These are phyloP conservation scores for Pelecanus crispus DNA, from an alignment of 2,113 vertebrate species.

Conservation along the genomic window DNA sequence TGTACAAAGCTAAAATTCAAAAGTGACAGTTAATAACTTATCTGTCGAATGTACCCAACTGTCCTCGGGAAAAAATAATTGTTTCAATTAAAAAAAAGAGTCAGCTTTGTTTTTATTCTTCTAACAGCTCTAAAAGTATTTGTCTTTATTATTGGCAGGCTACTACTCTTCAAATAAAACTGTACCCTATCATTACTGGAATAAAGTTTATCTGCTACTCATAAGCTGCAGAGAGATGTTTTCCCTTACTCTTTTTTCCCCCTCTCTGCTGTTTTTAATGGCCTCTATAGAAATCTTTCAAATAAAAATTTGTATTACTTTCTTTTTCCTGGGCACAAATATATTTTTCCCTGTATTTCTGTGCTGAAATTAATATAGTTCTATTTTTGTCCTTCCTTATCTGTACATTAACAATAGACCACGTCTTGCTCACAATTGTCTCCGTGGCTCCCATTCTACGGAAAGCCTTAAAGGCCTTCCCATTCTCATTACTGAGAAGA, in stretches of 20 bases:
- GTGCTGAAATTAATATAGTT: conserved; percentile 39
- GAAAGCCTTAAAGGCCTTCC: neutral
- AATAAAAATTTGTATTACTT: conserved; percentile 18
- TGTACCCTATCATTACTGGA: conserved; percentile 14
- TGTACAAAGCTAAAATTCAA: neutral
- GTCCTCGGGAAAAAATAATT: conserved; percentile 18
- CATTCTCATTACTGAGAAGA: neutral
- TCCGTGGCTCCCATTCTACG: neutral
- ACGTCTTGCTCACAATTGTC: conserved; percentile 23
- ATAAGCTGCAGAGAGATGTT: conserved; percentile 43
- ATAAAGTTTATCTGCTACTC: conserved; percentile 55
- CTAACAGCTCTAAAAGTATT: conserved; percentile 17
- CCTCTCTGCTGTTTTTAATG: conserved; percentile 22
- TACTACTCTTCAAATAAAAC: conserved; percentile 28
- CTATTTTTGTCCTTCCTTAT: conserved; percentile 47
- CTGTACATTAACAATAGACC: conserved; percentile 27
- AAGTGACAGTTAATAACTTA: conserved; percentile 44
- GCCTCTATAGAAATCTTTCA: conserved; percentile 30
- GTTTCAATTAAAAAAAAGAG: neutral
- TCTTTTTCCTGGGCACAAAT: conserved; percentile 19
- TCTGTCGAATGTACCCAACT: neutral
- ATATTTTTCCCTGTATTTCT: neutral
- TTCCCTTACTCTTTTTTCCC: neutral
- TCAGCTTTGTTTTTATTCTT: conserved; percentile 28
- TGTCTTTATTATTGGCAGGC: conserved; percentile 37